Evolutionary conservation across 1,140 invertebrate genomes (phyloP), one percentile per base, ranked within the genome.

Genomic region (Paralvinella palmiformis): DNA sequence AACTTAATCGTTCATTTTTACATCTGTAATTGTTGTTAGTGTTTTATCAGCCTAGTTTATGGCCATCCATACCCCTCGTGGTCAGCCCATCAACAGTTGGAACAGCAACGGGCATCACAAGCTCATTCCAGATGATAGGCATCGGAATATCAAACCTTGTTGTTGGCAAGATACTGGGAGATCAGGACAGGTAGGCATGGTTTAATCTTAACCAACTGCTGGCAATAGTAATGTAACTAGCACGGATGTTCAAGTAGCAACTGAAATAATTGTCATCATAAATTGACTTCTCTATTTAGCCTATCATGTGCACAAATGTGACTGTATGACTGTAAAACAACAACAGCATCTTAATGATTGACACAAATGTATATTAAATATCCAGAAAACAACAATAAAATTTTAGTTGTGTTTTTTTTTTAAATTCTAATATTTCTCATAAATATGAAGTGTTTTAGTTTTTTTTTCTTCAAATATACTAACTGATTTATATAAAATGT

Each of bases 101-200:
- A 13, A 81, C 79, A 58, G 81, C 81, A 17, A 79, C 81, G 76
- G 81, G 81, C 3, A 55, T 82, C 3, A 79, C 78, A 17, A 81
- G 79, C 22, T 81, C 78, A 29, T 69, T 82, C 59, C 81, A 82
- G 71, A 82, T 81, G 79, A 77, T 82, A 68, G 81, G 81, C n/a
- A 77, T 81, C 63, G 81, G 79, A 29, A 68, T 80, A 55, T 80
- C 76, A 31, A 82, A 82, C 63, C 44, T 81, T n/a, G 65, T 81
- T 44, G 80, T 82, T 20, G 81, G 81, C 7, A 68, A 73, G 41
- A 79, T 82, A 53, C 73, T 81, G 15, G 79, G 78, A 29, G 48
- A 66, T 17, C 53, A 52, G 35, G 53, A 68, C 20, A 50, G 55
- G 67, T 71, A 29, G 3, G 35, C 35, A 27, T 48, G 5, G 10